phyloP scores from a whole-genome alignment of 2,888 invertebrate genomes.

The Ametastegia equiseti region DNA sequence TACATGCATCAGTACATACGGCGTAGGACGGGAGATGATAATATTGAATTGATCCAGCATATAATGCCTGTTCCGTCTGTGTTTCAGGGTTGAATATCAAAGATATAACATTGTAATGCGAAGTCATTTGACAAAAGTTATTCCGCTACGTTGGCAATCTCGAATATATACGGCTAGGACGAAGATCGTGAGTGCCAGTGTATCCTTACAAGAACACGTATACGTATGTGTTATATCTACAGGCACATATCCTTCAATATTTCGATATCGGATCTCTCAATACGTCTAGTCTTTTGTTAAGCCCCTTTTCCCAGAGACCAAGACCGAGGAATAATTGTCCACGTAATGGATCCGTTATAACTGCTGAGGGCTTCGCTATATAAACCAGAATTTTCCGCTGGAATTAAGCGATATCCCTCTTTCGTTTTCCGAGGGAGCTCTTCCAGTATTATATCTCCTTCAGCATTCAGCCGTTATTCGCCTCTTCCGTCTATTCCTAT shows the following conservation, averaged over 20 bases:
- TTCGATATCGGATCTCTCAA: conserved; percentile 37
- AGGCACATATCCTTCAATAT: not conserved
- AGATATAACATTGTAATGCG: not conserved
- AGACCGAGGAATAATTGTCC: conserved; percentile 30
- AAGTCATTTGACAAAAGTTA: conserved; percentile 37
- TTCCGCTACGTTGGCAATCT: conserved; percentile 21
- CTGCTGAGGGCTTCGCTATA: conserved; percentile 19
- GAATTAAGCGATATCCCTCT: conserved; percentile 43
- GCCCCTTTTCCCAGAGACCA: conserved; percentile 17
- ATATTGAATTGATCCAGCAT: conserved; percentile 23
- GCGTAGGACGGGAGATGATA: conserved; percentile 15
- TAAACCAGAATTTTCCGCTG: conserved; percentile 24
- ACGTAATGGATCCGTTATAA: conserved; percentile 33
- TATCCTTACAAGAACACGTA: not conserved
- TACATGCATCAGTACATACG: too few species aligned
- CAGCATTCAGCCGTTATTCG: conserved; percentile 11
- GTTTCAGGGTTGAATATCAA: conserved; percentile 13
- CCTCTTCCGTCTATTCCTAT: not conserved
- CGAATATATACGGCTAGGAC: not conserved
- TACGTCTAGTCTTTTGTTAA: conserved; percentile 28
- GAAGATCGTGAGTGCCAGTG: not conserved
- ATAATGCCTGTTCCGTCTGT: conserved; percentile 17
- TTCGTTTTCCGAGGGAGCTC: not conserved
- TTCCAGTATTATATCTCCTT: not conserved
- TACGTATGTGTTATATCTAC: not conserved